Base-by-base conservation (phyloP, 2,113 vertebrate genomes). In the Dromas ardeola region DNA sequence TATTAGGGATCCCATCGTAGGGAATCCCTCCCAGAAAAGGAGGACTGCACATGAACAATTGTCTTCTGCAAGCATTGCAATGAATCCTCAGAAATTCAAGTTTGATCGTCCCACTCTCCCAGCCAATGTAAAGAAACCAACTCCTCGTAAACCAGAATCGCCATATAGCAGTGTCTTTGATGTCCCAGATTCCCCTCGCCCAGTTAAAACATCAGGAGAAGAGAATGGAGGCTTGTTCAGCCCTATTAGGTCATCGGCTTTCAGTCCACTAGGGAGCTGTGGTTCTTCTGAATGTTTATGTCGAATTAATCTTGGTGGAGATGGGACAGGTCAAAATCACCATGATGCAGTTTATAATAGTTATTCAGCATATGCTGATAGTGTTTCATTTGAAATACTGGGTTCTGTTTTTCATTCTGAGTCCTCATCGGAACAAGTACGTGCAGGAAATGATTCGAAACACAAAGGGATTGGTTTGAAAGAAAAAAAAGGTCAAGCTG, bases 21-120 rank as follows among this genome's bases (percentile, higher is more conserved):
- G 91, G 63, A 98, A 97, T 56, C 86, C 78, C n/a, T 79, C 70
- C 4, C 98, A 98, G 82, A 99, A 98, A 87, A 98, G 98, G 80
- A 98, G 97, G 62, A 90, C 95, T 59, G 90, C 94, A 29, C 98
- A 97, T 66, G 98, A 97, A 36, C 96, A 98, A 16, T 59, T 93
- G 42, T 97, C 98, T 82, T 98, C 98, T 73, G 97, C 96, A 74
- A 98, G 97, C 66, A 86, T 96, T 91, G 65, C 97, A 52, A 99
- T 99, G 99, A 99, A 99, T 97, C 99, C 99, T 96, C 99, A 99
- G 88, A 99, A 98, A 90, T 99, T 99, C 98, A 98, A 99, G 91
- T 99, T 98, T 97, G 99, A 99, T 97, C 97, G 98, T 36, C 99
- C 99, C 40, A 97, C 97, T 91, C 99, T 99, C 69, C 99, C 99